Evolutionary conservation across 2,888 invertebrate genomes (phyloP).

Genomic region (Loripinus fragilis): DNA sequence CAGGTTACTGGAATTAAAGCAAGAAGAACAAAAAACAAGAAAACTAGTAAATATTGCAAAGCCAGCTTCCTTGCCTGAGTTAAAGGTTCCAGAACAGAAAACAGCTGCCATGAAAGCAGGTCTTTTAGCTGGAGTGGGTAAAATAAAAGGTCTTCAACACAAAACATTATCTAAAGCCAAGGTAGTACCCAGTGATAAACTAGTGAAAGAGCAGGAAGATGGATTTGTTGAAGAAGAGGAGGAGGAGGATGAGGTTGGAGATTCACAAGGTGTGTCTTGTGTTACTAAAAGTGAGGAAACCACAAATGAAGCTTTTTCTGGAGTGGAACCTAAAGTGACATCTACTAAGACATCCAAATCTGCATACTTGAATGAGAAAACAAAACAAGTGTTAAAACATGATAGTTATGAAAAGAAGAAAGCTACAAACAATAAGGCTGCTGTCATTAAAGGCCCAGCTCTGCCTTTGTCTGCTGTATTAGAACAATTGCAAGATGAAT

Average conservation of each 20-base stretch:
- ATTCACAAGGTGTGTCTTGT: not conserved
- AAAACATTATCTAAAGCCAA: not conserved
- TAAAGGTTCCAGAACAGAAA: slow-evolving; percentile 50
- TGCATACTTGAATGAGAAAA: not conserved
- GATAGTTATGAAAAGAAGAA: not conserved
- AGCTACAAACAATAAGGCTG: not conserved
- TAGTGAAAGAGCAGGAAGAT: not conserved
- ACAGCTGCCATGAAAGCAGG: slow-evolving; percentile 24
- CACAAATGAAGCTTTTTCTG: not conserved
- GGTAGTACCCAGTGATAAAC: not conserved
- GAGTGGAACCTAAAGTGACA: not conserved
- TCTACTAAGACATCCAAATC: not conserved
- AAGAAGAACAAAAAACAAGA: slow-evolving; percentile 88
- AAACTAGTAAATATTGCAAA: slow-evolving; percentile 89
- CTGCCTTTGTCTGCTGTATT: slow-evolving; percentile 54
- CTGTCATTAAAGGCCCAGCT: slow-evolving; percentile 39
- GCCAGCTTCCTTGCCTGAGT: slow-evolving; percentile 82
- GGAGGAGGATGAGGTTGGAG: slow-evolving; percentile 42
- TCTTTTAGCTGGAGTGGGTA: slow-evolving; percentile 40
- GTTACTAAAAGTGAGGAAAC: not conserved
- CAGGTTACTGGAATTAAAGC: slow-evolving; percentile 88
- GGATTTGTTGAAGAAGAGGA: slow-evolving; percentile 54
- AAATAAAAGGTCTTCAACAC: slow-evolving; percentile 49
- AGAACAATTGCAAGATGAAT: slow-evolving; percentile 53
- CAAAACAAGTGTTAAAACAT: not conserved